A percentile compares a stretch with the other conserved stretches of the same genome.
phyloP scores from a whole-genome alignment of 2,113 vertebrate genomes.

The Hyperopisus bebe region DNA sequence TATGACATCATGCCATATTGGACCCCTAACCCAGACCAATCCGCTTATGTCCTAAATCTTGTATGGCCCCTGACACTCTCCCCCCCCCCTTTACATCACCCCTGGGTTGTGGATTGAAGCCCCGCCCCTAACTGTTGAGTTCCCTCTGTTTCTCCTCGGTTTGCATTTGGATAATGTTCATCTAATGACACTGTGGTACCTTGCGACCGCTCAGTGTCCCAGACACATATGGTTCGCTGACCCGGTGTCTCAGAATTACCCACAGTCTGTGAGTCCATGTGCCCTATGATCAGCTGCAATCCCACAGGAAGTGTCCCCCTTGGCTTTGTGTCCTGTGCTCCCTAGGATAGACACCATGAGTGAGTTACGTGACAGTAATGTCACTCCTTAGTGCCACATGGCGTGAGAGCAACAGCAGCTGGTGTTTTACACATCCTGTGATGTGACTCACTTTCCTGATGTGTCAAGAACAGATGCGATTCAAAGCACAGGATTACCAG shows the following conservation, averaged over 20 bases:
- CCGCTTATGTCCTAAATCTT: neutral
- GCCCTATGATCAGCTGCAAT: neutral
- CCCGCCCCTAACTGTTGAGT: neutral
- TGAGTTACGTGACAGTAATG: neutral
- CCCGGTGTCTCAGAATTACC: neutral
- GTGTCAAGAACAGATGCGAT: neutral
- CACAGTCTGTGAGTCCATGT: neutral
- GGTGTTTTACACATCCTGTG: neutral
- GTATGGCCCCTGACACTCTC: neutral
- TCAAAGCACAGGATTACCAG: neutral
- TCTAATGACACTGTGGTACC: neutral
- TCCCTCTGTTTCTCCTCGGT: neutral
- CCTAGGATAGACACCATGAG: neutral
- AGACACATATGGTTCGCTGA: neutral
- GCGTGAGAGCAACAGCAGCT: neutral
- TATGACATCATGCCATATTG: neutral
- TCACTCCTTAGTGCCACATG: neutral
- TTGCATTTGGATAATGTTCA: neutral
- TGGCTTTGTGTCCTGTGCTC: neutral
- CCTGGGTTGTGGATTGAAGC: neutral
- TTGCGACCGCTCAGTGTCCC: no score
- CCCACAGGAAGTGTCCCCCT: neutral
- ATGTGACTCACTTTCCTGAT: neutral
- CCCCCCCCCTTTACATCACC: neutral
- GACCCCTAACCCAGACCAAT: neutral